A percentile compares a stretch with the other conserved stretches of the same genome.
Evolutionary conservation across 1,140 invertebrate species (phyloP).

Genomic region (Nylanderia fulva): DNA sequence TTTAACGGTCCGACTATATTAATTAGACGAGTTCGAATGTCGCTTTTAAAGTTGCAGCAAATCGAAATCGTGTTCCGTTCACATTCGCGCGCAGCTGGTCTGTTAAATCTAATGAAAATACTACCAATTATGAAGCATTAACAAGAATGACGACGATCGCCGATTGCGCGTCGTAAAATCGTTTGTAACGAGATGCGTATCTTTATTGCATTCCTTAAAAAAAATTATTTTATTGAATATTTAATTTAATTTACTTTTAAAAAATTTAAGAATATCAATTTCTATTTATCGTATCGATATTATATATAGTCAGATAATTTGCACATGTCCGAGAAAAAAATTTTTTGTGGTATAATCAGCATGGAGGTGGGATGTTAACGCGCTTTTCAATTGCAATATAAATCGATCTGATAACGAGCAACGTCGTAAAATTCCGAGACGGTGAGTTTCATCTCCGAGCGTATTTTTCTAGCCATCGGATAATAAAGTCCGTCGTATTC

Average conservation of each 20-base stretch:
- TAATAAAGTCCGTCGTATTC: constrained; percentile 68
- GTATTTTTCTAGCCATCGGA: constrained; percentile 62
- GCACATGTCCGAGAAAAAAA: background rate
- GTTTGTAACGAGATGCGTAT: constrained; percentile 9
- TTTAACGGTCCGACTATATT: constrained; percentile 40
- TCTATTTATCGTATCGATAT: constrained; percentile 1
- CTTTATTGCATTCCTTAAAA: background rate
- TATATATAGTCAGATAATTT: background rate
- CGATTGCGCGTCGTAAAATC: constrained; percentile 40
- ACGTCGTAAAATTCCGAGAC: constrained; percentile 1
- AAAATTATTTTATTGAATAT: too few species aligned
- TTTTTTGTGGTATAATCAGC: background rate
- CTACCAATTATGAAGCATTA: constrained; percentile 69
- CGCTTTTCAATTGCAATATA: background rate
- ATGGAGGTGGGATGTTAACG: background rate
- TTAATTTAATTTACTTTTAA: background rate
- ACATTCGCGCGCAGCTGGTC: constrained; percentile 13
- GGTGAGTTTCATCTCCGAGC: constrained; percentile 17
- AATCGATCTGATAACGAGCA: background rate
- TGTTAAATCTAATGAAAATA: constrained; percentile 55
- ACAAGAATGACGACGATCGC: constrained; percentile 48
- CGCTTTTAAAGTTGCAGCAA: constrained; percentile 29
- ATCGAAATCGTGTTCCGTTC: constrained; percentile 56
- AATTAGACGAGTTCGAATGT: constrained; percentile 32
- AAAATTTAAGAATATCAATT: constrained; percentile 24